These are phyloP conservation scores for Calameuta filiformis DNA, from an alignment of 2,888 invertebrate species.

Conservation along the genomic window DNA sequence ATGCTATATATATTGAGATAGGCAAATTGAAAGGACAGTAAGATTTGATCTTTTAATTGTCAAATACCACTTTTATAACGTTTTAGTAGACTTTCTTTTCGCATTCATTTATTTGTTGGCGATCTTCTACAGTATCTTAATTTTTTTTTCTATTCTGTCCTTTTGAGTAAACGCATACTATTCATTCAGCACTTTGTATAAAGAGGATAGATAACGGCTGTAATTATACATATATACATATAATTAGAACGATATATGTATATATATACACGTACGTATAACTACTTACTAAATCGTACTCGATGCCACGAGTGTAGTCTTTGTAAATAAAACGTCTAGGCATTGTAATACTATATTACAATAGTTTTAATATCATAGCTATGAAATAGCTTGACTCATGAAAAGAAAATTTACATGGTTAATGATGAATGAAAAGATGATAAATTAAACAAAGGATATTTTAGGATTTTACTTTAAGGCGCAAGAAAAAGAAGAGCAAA, in stretches of 20 bases:
- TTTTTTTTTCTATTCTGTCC: background rate
- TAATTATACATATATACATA: conserved; percentile 16
- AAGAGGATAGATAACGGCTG: background rate
- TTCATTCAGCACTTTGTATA: background rate
- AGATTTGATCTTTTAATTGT: background rate
- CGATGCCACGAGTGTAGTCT: conserved; percentile 3
- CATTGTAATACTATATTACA: conserved; percentile 35
- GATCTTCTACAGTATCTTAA: background rate
- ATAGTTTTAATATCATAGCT: conserved; percentile 52
- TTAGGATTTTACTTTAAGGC: conserved; percentile 55
- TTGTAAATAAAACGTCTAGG: conserved; percentile 18
- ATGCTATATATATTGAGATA: background rate
- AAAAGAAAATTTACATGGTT: conserved; percentile 61
- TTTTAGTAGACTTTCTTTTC: background rate
- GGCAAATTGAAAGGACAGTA: background rate
- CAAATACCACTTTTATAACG: background rate
- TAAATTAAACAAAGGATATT: conserved; percentile 40
- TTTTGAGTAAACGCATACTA: background rate
- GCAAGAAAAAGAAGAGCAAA: conserved; percentile 48
- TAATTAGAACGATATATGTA: conserved; percentile 14
- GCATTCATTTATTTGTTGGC: background rate
- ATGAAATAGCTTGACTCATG: conserved; percentile 60
- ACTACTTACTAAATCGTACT: background rate
- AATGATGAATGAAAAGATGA: conserved; percentile 37
- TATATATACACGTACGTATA: conserved; percentile 2